Evolutionary conservation across 2,888 invertebrate species (phyloP), one percentile per base, ranked within the genome.

Genomic region (Gnatocerus cornutus): DNA sequence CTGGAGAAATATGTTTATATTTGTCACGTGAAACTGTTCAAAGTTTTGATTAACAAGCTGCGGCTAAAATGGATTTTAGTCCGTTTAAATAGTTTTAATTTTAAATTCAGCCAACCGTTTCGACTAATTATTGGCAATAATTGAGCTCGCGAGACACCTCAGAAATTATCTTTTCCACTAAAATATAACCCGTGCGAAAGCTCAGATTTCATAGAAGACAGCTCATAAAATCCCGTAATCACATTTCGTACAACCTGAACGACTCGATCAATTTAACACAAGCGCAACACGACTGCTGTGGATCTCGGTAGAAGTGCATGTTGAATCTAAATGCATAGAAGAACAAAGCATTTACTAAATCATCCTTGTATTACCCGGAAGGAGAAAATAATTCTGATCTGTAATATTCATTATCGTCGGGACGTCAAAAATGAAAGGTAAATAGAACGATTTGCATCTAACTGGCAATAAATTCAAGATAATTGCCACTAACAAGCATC

Each of bases 181-280:
- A 21, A 21, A 21, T 21, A 21, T 21, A 59, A 67, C 59, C 50
- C 59, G 59, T 59, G 58, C 33, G 45, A 58, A 58, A 48, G 16
- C 50, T 45, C 46, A 39, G 48, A 66, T 66, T 66, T 66, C 56
- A 56, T 48, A 53, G 56, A 14, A 55, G 55, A 41, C 50, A 56
- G 66, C 70, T 71, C 74, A 73, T 77, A 76, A 77, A 77, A 74
- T 71, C 71, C 71, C 73, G 71, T 73, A 74, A 74, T 75, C 75
- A 70, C 75, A 76, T 76, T 74, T 73, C 72, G 69, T 63, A 72
- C 65, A 74, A 72, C 75, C 74, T 72, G 74, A 72, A 68, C 50
- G 70, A 70, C 65, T 68, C 68, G 68, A 75, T 75, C 73, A 74
- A 75, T 75, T 74, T 58, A 39, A 30, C 61, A 43, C 69, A 68